Evolutionary conservation across 2,113 vertebrate genomes (phyloP).

Genomic region (Tragulus kanchil): DNA sequence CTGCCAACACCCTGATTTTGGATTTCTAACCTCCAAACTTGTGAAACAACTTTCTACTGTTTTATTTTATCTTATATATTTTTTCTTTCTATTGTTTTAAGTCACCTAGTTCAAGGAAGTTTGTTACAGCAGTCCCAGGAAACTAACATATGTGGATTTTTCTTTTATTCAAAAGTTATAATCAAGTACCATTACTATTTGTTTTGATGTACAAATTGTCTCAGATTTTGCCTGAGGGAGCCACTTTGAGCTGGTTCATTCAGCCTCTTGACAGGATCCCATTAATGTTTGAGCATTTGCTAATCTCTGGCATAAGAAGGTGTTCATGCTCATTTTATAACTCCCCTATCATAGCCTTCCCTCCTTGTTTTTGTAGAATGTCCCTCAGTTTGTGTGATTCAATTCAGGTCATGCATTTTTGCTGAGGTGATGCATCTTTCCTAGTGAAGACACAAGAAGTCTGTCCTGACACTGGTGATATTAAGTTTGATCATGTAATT

Average conservation of each 20-base stretch:
- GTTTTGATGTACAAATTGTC: background rate
- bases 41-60: background rate
- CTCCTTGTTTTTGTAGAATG: background rate
- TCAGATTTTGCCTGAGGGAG: background rate
- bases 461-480: background rate
- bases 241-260: background rate
- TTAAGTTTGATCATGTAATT: background rate
- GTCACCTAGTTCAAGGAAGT: background rate
- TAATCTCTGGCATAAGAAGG: background rate
- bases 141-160: background rate
- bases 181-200: background rate
- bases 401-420: background rate
- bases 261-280: background rate
- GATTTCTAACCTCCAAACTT: background rate
- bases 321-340: background rate
- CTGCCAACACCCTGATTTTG: background rate
- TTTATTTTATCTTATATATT: no score
- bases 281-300: no score
- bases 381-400: background rate
- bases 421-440: background rate
- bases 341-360: no score
- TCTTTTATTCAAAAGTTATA: constrained; percentile 18
- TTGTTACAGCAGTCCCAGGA: background rate
- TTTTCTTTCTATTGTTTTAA: background rate
- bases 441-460: background rate